Percentiles rank a stretch among this genome's conserved stretches.
phyloP scores from a whole-genome alignment of 2,113 vertebrate genomes.

The Oreochromis tanganicae region DNA sequence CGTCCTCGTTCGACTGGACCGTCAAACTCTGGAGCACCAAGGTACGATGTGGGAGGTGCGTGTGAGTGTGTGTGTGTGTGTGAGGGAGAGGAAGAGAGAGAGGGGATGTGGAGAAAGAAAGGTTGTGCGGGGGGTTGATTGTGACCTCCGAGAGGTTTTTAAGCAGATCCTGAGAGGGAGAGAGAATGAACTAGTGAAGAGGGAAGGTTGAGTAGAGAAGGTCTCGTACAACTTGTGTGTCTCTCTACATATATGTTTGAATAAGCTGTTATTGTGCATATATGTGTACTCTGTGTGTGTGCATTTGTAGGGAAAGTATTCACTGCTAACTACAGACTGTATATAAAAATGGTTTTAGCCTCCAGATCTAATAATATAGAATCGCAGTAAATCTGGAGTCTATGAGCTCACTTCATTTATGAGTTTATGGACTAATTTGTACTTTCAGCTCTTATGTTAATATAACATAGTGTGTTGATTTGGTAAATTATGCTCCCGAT shows the following conservation, averaged over 20 bases:
- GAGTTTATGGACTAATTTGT: not conserved
- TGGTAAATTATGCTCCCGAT: not conserved
- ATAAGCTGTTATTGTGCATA: not conserved
- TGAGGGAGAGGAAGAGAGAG: not conserved
- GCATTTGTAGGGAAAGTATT: not conserved
- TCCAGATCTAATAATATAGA: not conserved
- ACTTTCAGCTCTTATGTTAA: not conserved
- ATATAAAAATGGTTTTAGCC: not conserved
- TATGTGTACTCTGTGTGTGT: not conserved
- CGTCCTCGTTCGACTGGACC: slow-evolving; percentile 98
- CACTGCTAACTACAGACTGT: not conserved
- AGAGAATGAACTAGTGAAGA: not conserved
- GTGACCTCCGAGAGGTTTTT: not conserved
- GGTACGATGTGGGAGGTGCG: slow-evolving; percentile 67
- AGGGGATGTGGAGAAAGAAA: not conserved
- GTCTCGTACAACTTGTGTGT: not conserved
- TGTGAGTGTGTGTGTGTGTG: not conserved
- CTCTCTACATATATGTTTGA: not conserved
- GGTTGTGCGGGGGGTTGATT: slow-evolving; percentile 37
- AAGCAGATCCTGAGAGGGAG: not conserved
- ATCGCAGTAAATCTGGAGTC: not conserved
- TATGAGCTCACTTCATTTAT: not conserved
- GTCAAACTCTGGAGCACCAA: slow-evolving; percentile 98
- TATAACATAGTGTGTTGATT: not conserved
- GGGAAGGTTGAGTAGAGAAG: not conserved